Conservation (phyloP, 2,113 vertebrate species). For the Marmota monax region DNA sequence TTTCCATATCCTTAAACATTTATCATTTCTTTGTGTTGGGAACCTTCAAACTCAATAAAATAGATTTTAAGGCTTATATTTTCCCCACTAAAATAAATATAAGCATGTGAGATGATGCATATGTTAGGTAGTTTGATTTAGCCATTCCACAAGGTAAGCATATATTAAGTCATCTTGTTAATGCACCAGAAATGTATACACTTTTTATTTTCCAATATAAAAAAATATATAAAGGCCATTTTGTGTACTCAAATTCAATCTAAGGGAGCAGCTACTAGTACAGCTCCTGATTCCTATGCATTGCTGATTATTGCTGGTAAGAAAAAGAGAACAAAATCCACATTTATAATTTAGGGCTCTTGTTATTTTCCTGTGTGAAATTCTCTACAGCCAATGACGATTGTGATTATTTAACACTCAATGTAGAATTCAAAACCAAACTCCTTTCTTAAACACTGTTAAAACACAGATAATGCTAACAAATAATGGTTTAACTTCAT, state of each 20-base stretch:
- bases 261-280: slow-evolving; percentile 18
- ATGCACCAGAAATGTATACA: background rate
- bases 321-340: slow-evolving; percentile 2
- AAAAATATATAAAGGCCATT: background rate
- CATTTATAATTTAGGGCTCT: slow-evolving; percentile 7
- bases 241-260: background rate
- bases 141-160: background rate
- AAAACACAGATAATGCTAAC: background rate
- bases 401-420: slow-evolving; percentile 39
- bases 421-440: slow-evolving; percentile 21
- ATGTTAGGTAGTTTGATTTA: background rate
- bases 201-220: background rate
- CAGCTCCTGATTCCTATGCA: background rate
- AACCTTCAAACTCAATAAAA: background rate
- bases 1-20: background rate
- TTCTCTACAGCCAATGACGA: background rate
- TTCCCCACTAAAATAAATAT: background rate
- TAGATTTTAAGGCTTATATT: background rate
- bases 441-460: background rate
- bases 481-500: slow-evolving; percentile 29
- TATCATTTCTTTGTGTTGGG: background rate
- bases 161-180: background rate
- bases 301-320: background rate
- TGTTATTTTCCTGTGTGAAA: slow-evolving; percentile 29
- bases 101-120: background rate